Conservation (phyloP, 2,888 invertebrate genomes). For the Heliconius ismenius region DNA sequence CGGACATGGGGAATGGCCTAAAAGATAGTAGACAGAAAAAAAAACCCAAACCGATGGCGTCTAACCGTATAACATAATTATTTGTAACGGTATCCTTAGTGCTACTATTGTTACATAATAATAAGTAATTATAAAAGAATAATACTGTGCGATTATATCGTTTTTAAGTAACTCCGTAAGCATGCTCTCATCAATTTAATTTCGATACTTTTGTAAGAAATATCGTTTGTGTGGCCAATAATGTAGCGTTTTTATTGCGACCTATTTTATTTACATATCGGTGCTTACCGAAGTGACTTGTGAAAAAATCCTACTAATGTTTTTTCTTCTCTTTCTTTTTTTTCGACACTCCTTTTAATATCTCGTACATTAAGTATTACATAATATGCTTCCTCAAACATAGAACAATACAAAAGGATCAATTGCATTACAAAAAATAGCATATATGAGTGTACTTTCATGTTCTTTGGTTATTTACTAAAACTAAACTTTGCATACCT, state of each 20-base stretch:
- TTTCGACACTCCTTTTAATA: no score
- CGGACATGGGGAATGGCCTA: no score
- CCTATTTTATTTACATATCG: not conserved
- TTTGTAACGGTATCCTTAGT: no score
- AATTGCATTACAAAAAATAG: not conserved
- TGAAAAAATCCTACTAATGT: no score
- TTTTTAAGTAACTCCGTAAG: constrained; percentile 2
- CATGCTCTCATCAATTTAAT: constrained; percentile 14
- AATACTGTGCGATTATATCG: not conserved
- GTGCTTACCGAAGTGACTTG: not conserved
- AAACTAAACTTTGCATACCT: constrained; percentile 4
- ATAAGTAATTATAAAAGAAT: constrained; percentile 3
- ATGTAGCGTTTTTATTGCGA: not conserved
- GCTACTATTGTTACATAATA: not conserved
- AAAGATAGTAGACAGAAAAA: no score
- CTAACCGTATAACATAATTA: no score
- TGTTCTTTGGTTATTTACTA: not conserved
- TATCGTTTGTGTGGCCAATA: constrained; percentile 30
- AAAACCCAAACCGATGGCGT: no score
- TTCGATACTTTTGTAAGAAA: constrained; percentile 27
- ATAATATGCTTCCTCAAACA: not conserved
- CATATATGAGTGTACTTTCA: not conserved
- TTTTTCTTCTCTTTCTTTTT: no score
- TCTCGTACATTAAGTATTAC: no score
- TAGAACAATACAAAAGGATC: not conserved